Percentiles rank a stretch among this genome's conserved stretches.
phyloP scores from a whole-genome alignment of 2,888 invertebrate genomes.

The Ochropacha duplaris region DNA sequence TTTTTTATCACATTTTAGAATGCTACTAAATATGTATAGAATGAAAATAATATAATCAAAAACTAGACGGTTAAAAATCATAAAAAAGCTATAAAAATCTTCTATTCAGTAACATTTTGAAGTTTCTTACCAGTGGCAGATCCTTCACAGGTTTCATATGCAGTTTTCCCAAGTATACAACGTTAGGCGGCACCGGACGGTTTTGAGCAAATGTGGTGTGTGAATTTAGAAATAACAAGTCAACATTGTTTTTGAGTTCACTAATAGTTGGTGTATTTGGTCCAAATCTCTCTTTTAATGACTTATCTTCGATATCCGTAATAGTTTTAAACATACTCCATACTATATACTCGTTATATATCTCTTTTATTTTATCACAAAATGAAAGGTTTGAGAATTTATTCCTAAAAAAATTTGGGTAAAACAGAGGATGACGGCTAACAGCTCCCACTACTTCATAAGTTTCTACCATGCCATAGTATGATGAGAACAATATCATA shows the following conservation, averaged over 20 bases:
- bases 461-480: slow-evolving; percentile 25
- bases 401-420: slow-evolving; percentile 25
- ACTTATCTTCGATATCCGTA: slow-evolving; percentile 13
- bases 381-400: slow-evolving; percentile 22
- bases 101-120: not conserved
- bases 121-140: slow-evolving; percentile 18
- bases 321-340: slow-evolving; percentile 4
- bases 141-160: slow-evolving; percentile 18
- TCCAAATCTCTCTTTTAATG: slow-evolving; percentile 19
- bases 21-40: no score
- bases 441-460: slow-evolving; percentile 32
- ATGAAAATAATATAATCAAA: no score
- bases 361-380: slow-evolving; percentile 25
- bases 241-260: slow-evolving; percentile 21
- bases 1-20: no score
- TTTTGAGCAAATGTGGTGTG: slow-evolving; percentile 21
- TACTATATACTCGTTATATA: slow-evolving; percentile 24
- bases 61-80: no score
- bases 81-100: no score
- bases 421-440: slow-evolving; percentile 28
- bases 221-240: slow-evolving; percentile 21
- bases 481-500: slow-evolving; percentile 32
- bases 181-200: slow-evolving; percentile 24
- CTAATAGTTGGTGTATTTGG: slow-evolving; percentile 14
- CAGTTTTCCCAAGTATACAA: slow-evolving; percentile 20